phyloP scores from a whole-genome alignment of 1,140 invertebrate genomes.

The Ladona fulva region DNA sequence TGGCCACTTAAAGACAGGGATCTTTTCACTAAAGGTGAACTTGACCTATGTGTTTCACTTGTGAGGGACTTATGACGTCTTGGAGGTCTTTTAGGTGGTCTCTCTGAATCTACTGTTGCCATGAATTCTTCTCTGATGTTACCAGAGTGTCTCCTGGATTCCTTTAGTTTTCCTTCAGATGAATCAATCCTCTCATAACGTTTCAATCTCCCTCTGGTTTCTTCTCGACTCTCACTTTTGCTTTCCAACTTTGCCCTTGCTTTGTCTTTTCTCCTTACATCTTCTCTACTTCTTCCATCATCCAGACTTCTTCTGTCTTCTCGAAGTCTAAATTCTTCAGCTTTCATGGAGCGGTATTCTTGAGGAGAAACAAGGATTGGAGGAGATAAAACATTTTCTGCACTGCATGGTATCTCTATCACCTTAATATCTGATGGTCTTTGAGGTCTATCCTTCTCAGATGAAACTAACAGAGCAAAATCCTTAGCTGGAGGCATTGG shows the following conservation, averaged over 20 bases:
- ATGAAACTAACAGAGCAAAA: background rate
- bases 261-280: background rate
- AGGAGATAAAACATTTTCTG: background rate
- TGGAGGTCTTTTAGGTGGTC: background rate
- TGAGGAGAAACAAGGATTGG: background rate
- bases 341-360: too few relatives aligned
- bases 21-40: background rate
- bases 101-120: background rate
- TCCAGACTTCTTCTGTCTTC: too few relatives aligned
- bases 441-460: background rate
- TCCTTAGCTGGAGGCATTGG: background rate
- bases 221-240: background rate
- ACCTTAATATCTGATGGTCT: background rate
- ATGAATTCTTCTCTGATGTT: background rate
- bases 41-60: background rate
- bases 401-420: background rate
- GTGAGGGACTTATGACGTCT: background rate
- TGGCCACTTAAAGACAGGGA: background rate
- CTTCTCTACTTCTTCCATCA: background rate
- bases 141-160: background rate
- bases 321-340: too few relatives aligned
- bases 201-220: background rate
- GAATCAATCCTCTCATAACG: background rate
- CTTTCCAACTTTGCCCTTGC: background rate
- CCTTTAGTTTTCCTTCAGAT: background rate